Evolutionary conservation across 2,797 vertebrate species (phyloP).

Genomic region (Agapornis canus): DNA sequence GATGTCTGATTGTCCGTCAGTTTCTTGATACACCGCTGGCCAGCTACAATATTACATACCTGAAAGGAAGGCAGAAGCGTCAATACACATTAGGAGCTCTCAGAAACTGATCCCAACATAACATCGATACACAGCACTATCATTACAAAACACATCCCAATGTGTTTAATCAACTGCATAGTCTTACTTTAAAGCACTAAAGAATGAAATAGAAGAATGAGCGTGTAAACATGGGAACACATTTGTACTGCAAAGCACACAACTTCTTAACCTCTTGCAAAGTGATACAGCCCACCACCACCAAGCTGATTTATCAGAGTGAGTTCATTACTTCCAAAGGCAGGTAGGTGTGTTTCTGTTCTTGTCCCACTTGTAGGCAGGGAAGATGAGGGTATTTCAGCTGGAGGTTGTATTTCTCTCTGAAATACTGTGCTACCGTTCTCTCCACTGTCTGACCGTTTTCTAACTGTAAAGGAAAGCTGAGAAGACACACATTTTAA

Average conservation of each 20-base stretch:
- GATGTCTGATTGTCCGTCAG: slow-evolving; percentile 99
- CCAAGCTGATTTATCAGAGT: background rate
- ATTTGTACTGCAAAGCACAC: background rate
- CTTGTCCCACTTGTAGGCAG: slow-evolving; percentile 98
- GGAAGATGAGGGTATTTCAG: slow-evolving; percentile 98
- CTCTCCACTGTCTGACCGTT: slow-evolving; percentile 98
- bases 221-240: background rate
- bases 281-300: background rate
- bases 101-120: background rate
- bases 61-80: slow-evolving; percentile 45
- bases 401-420: slow-evolving; percentile 98
- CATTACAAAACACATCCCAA: background rate
- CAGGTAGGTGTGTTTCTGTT: slow-evolving; percentile 99
- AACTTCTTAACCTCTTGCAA: background rate
- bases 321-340: slow-evolving; percentile 92
- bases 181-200: background rate
- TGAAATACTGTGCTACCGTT: slow-evolving; percentile 98
- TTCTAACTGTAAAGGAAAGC: slow-evolving; percentile 97
- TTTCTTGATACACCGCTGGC: slow-evolving; percentile 98
- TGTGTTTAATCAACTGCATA: rapidly evolving
- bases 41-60: slow-evolving; percentile 99
- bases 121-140: rapidly evolving
- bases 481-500: slow-evolving; percentile 58
- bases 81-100: background rate
- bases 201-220: background rate